These are phyloP conservation scores for Caranx ignobilis DNA, from an alignment of 2,113 vertebrate genomes.

Conservation along the genomic window DNA sequence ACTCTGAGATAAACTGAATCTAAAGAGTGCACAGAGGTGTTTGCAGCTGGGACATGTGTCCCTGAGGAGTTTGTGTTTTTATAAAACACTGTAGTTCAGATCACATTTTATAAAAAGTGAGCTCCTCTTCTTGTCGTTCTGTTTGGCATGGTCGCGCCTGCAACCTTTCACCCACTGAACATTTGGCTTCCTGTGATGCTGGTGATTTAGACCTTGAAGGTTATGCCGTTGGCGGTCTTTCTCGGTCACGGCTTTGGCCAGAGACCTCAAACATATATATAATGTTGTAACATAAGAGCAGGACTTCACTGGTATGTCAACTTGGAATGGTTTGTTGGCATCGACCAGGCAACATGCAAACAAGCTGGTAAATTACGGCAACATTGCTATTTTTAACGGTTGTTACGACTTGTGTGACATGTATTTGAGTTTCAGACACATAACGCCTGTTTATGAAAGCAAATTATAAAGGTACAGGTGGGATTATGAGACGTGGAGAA, in stretches of 20 bases:
- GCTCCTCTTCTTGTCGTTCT: not conserved
- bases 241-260: conserved; percentile 6
- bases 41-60: not conserved
- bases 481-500: too few species aligned
- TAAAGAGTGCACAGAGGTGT: not conserved
- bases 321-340: conserved; percentile 16
- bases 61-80: conserved; percentile 5
- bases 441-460: not conserved
- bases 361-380: not conserved
- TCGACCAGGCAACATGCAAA: not conserved
- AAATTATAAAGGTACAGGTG: not conserved
- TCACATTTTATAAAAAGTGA: not conserved
- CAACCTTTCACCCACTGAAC: conserved; percentile 4
- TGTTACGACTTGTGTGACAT: not conserved
- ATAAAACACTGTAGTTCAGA: not conserved
- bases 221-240: not conserved
- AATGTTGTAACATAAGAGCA: conserved; percentile 51
- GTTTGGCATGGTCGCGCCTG: not conserved
- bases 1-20: conserved; percentile 28
- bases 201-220: conserved; percentile 1
- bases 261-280: conserved; percentile 26
- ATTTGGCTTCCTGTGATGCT: not conserved
- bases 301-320: conserved; percentile 11
- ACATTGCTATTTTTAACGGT: not conserved
- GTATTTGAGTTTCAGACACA: not conserved